phyloP scores from a whole-genome alignment of 2,888 invertebrate genomes.

The Nematopogon swammerdamellus region DNA sequence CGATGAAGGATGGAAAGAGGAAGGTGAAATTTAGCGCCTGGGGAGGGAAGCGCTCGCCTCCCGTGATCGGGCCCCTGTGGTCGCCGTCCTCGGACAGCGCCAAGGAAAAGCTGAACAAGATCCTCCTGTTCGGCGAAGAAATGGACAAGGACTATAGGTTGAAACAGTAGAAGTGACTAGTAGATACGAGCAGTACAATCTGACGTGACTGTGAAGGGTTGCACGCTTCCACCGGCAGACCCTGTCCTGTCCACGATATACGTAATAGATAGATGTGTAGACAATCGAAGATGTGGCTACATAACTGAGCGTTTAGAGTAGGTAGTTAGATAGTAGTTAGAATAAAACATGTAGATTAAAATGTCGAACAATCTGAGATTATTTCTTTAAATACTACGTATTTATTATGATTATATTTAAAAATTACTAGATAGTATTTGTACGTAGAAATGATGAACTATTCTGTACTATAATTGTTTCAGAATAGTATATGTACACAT shows the following conservation, averaged over 20 bases:
- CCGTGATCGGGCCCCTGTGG: conserved; percentile 49
- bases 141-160: not conserved
- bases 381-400: too few relatives aligned
- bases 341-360: too few relatives aligned
- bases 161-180: not conserved
- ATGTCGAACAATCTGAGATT: too few relatives aligned
- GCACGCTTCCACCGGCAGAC: not conserved
- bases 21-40: conserved; percentile 48
- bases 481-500: too few relatives aligned
- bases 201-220: not conserved
- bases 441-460: too few relatives aligned
- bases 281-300: not conserved
- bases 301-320: not conserved
- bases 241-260: not conserved
- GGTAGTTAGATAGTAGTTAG: too few relatives aligned
- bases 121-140: not conserved
- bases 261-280: not conserved
- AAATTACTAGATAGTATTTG: too few relatives aligned
- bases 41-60: conserved; percentile 45
- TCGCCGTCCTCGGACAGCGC: conserved; percentile 27
- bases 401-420: too few relatives aligned
- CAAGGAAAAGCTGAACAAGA: conserved; percentile 18
- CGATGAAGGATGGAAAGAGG: conserved; percentile 44
- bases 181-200: not conserved
- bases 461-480: too few relatives aligned